A percentile compares a stretch with the other conserved stretches of the same genome.
phyloP scores from a whole-genome alignment of 92 coral and sea anemone species.

The Palythoa grandiflora region DNA sequence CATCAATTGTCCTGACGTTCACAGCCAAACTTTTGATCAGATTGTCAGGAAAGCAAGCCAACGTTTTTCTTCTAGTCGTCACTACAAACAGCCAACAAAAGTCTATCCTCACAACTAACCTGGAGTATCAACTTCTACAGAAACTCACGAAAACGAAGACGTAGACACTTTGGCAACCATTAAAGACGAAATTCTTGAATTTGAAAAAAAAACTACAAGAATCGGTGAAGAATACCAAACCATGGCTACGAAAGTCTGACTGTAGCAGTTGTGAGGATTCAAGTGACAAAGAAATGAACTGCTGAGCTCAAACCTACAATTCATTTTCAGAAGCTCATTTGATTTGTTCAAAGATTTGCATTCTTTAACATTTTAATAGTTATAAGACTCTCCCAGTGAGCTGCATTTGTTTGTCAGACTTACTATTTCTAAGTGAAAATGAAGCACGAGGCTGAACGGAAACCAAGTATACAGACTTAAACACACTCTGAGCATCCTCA shows the following conservation, averaged over 20 bases:
- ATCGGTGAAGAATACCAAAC: slow-evolving; percentile 24
- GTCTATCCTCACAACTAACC: slow-evolving; percentile 23
- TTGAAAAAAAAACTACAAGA: slow-evolving; percentile 26
- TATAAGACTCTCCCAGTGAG: slow-evolving; percentile 24
- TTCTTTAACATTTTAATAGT: slow-evolving; percentile 19
- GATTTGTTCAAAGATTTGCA: slow-evolving; percentile 27
- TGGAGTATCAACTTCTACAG: slow-evolving; percentile 16
- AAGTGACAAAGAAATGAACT: slow-evolving; percentile 19
- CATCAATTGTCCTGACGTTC: slow-evolving; percentile 37
- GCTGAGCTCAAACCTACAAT: slow-evolving; percentile 23
- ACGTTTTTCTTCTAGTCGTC: slow-evolving; percentile 53
- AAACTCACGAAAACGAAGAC: slow-evolving; percentile 25
- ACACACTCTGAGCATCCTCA: slow-evolving; percentile 25
- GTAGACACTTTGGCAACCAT: slow-evolving; percentile 29
- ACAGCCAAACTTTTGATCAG: slow-evolving; percentile 28
- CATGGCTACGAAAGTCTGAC: slow-evolving; percentile 15
- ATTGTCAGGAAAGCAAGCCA: slow-evolving; percentile 38
- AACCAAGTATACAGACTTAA: slow-evolving; percentile 27
- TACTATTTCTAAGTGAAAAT: slow-evolving; percentile 11
- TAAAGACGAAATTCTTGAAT: slow-evolving; percentile 17
- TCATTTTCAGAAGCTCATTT: slow-evolving; percentile 16
- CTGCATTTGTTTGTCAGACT: slow-evolving; percentile 13
- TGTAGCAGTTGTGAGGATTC: slow-evolving; percentile 29
- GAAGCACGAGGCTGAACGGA: slow-evolving; percentile 33
- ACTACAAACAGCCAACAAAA: slow-evolving; percentile 37